Conservation (phyloP, 2,113 vertebrate genomes). For the Atrichornis clamosus region DNA sequence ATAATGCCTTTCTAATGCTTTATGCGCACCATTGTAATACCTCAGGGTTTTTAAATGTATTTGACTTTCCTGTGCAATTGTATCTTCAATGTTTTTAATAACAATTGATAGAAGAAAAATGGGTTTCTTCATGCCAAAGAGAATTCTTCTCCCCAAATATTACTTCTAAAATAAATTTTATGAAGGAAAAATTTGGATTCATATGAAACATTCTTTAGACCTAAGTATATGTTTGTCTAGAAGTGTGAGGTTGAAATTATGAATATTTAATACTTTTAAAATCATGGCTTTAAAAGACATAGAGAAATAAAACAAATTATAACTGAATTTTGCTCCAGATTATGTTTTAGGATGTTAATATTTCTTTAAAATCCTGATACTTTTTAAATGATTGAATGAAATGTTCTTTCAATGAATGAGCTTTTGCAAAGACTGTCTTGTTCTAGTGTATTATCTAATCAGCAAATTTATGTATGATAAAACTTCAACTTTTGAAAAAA, state of each 20-base stretch:
- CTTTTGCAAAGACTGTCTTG: not conserved
- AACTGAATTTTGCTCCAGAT: not conserved
- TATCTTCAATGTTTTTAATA: not conserved
- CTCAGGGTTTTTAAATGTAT: not conserved
- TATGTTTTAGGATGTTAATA: not conserved
- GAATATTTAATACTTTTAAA: not conserved
- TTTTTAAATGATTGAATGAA: not conserved
- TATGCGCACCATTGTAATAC: not conserved
- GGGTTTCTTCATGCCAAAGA: not conserved
- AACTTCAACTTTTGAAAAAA: not conserved
- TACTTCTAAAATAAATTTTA: not conserved
- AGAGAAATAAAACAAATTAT: not conserved
- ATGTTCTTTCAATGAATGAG: not conserved
- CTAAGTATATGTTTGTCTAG: not conserved
- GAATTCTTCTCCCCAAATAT: not conserved
- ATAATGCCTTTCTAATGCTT: not conserved
- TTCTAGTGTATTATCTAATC: not conserved
- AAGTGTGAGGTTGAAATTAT: not conserved
- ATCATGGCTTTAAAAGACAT: not conserved
- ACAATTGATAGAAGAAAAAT: not conserved
- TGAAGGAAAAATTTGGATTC: not conserved
- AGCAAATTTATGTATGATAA: not conserved
- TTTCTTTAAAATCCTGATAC: not conserved
- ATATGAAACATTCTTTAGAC: not conserved
- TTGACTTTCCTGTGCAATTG: not conserved